Evolutionary conservation across 2,888 invertebrate genomes (phyloP), one percentile per base, ranked within the genome.

Genomic region (Latrodectus elegans): DNA sequence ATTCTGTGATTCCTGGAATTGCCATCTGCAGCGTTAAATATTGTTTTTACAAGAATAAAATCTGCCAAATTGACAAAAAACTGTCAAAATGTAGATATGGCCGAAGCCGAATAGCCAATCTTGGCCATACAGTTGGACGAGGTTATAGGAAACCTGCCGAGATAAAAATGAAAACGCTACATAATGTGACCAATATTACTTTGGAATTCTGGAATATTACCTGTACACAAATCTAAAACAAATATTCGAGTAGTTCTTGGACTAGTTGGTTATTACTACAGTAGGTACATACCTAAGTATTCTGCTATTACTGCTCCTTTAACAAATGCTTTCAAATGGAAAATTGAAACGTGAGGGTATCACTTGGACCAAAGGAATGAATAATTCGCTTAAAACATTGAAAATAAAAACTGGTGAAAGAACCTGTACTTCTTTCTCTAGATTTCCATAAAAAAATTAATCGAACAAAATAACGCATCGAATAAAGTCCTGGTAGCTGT

Each of bases 171-270:
- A 52, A 65, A 51, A 68, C 74, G 10, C n/a, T n/a, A n/a, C n/a
- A n/a, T n/a, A n/a, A n/a, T n/a, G n/a, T n/a, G n/a, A n/a, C n/a
- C n/a, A n/a, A n/a, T n/a, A n/a, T n/a, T n/a, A n/a, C n/a, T n/a
- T n/a, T n/a, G n/a, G n/a, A n/a, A n/a, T n/a, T n/a, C n/a, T n/a
- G n/a, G n/a, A n/a, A n/a, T n/a, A n/a, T n/a, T n/a, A n/a, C 84
- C 89, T 15, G 15, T 14, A 1, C 88, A 84, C 10, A 49, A 26
- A 8, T 67, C 74, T 0, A 84, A 73, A 65, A 79, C 75, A 8
- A 17, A 89, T 10, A 51, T 89, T 11, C 60, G 84, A 38, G 26
- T 53, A 0, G 86, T 89, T 71, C 26, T 89, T 4, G 85, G 89
- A 11, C 52, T 89, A n/a, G 17, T 64, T 0, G 78, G 79, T 14